A percentile compares a stretch with the other conserved stretches of the same genome.
Conservation (phyloP, 1,140 invertebrate species). For the Gryon sp. region DNA sequence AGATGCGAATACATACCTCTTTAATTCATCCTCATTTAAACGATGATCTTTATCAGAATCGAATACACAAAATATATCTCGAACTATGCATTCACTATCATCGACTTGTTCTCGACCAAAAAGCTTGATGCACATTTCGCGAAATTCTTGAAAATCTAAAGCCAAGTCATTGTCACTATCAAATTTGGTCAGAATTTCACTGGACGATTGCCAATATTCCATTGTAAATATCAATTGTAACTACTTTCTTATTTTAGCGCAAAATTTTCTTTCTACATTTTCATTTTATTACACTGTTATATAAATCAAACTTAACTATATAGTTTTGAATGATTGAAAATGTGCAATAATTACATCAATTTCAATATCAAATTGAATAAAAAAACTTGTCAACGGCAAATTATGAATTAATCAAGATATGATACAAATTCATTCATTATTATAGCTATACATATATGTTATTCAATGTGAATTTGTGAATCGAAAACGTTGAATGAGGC, state of each 20-base stretch:
- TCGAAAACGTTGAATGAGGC: neutral
- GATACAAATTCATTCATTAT: too few relatives aligned
- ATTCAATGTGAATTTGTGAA: neutral
- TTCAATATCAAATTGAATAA: too few relatives aligned
- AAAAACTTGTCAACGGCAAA: too few relatives aligned
- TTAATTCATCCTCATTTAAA: constrained; percentile 82
- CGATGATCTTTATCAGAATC: constrained; percentile 80
- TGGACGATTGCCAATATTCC: constrained; percentile 45
- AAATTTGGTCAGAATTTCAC: constrained; percentile 48
- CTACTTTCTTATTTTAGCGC: too few relatives aligned
- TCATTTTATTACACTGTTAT: neutral
- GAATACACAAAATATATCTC: constrained; percentile 81
- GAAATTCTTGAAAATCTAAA: constrained; percentile 81
- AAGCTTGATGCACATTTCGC: constrained; percentile 79
- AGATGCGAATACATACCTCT: constrained; percentile 61
- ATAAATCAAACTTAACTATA: too few relatives aligned
- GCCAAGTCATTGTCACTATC: constrained; percentile 72
- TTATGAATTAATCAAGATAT: too few relatives aligned
- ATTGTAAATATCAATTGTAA: constrained; percentile 27
- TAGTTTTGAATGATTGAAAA: too few relatives aligned
- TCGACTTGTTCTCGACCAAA: constrained; percentile 81
- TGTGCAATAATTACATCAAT: too few relatives aligned
- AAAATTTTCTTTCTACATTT: too few relatives aligned
- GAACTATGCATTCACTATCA: constrained; percentile 75
- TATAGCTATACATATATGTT: too few relatives aligned